Evolutionary conservation across 2,888 invertebrate genomes (phyloP), one percentile per base, ranked within the genome.

Genomic region (Chironomus tentans): DNA sequence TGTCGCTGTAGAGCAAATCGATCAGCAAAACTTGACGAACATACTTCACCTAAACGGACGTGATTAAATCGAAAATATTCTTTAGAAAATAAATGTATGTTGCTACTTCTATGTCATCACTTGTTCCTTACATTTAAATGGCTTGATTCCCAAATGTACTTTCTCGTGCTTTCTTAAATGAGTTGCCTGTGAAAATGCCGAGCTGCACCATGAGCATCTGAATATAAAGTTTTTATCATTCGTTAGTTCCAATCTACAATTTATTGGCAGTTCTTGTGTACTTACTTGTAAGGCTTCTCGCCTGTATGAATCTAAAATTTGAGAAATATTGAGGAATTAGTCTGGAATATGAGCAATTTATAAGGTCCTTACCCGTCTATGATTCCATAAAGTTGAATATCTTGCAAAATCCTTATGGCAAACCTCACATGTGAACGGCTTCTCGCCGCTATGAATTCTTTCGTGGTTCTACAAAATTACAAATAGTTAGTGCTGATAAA

Each of bases 161-260:
- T 62, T 61, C n/a, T 72, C 72, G 38, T 72, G 72, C 38, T 72
- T 72, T 46, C 72, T 24, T 18, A 72, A 62, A 50, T 72, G 72
- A 24, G 72, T 72, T 38, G 72, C 72, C 21, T 72, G 72, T 5
- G 61, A 61, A 21, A 72, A 72, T 13, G 70, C 70, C 2, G 38
- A 38, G 10, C 38, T 38, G 38, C 38, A 38, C 38, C 38, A 38
- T 38, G 38, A 38, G 10, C 38, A 38, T 38, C 38, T 38, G 4
- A 38, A 38, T 10, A 4, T 38, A 28, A 28, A 24, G 2, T 24
- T 4, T n/a, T 6, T 6, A 56, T 15, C 10, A 15, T 50, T 50
- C 1, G 6, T 50, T 50, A 50, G 5, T 50, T n/a, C 15, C n/a
- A n/a, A n/a, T n/a, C 13, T 15, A 2, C 2, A 3, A 50, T 2